Base-by-base conservation (phyloP, 2,888 invertebrate species). In the Epinotia brunnichana region DNA sequence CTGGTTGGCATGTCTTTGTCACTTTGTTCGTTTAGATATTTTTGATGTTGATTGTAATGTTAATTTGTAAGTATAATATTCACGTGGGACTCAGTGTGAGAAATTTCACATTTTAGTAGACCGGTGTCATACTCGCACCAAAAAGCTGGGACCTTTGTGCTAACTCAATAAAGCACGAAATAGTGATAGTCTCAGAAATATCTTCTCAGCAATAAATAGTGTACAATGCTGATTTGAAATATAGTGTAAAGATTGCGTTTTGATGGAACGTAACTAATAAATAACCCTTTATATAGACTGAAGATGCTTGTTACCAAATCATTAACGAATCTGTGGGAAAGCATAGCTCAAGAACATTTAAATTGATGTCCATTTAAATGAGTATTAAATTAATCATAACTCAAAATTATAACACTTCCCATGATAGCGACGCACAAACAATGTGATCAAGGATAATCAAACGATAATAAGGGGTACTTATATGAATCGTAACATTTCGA, bases 401-500 rank as follows among this genome's bases (percentile, higher is more conserved):
- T 60, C 44, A 53, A 54, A 56, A 70, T 17, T 21, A 48, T 41
- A 69, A 53, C 63, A 57, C 35, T 73, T 51, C 41, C 29, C 56
- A 57, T 44, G 19, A 67, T 67, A 72, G 72, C 48, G 67, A 67
- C 72, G 74, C 74, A 74, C 74, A 74, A 75, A 62, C 56, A 41
- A 73, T 70, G 73, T 73, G 73, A 73, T 73, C 66, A 59, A 29
- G 21, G 41, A 64, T 78, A 78, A 76, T 75, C 77, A 77, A 64
- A 35, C 17, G 70, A 61, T 66, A 66, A 61, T 66, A 71, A 67
- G 60, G 71, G 60, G 35, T 63, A 70, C 51, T 59, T 70, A 69
- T 63, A 70, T 48, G 35, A 61, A 60, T 48, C 56, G 44, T 56
- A 48, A 70, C 48, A 19, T 60, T 51, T 67, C 67, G 56, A 67